Conservation (phyloP, 35 echinoderm and acorn worm species). For the Diadema setosum region DNA sequence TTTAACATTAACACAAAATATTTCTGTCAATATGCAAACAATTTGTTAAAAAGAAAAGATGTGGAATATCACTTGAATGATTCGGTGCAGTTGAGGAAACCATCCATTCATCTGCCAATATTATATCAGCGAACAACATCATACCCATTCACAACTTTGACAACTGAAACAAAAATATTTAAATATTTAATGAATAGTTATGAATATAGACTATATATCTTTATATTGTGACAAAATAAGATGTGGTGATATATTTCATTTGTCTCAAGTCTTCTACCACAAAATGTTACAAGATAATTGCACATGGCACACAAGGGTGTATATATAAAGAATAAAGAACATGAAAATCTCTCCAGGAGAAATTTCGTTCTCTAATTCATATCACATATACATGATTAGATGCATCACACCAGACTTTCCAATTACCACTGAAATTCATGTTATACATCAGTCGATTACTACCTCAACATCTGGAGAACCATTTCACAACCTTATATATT, state of each 20-base stretch:
- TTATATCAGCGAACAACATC: too few relatives aligned
- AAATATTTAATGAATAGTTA: constrained; percentile 22
- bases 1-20: too few relatives aligned
- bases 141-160: background rate
- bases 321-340: constrained; percentile 3
- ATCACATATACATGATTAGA: background rate
- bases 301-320: background rate
- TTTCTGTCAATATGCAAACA: too few relatives aligned
- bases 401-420: background rate
- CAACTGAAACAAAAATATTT: constrained; percentile 10
- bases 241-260: background rate
- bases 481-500: background rate
- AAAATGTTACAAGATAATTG: background rate
- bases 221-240: constrained; percentile 32
- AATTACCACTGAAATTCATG: constrained; percentile 14
- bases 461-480: too few relatives aligned
- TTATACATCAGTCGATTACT: background rate
- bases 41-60: too few relatives aligned
- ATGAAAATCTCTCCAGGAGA: constrained; percentile 4
- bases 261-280: constrained; percentile 7
- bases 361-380: constrained; percentile 7
- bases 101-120: too few relatives aligned
- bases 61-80: too few relatives aligned
- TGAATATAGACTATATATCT: constrained; percentile 37
- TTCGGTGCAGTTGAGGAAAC: too few relatives aligned